These are phyloP conservation scores for Diogma glabrata DNA, from an alignment of 2,888 invertebrate species.

Conservation along the genomic window DNA sequence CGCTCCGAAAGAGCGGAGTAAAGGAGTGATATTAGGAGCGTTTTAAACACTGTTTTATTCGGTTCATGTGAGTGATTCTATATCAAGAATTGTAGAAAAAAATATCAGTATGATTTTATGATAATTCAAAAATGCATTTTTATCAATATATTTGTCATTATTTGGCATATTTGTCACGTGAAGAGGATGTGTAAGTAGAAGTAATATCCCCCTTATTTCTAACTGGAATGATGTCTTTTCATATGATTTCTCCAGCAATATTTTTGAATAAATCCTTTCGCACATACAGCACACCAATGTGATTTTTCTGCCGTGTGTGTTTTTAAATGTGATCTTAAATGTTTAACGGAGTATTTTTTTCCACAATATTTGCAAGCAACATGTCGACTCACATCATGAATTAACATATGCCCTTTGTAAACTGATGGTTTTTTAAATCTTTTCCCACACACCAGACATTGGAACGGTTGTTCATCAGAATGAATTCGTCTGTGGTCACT, in stretches of 20 bases:
- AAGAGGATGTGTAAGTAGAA: too few species aligned
- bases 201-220: too few species aligned
- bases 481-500: neutral
- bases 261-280: neutral
- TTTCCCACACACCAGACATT: neutral
- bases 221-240: conserved; percentile 1
- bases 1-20: too few species aligned
- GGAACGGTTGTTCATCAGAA: neutral
- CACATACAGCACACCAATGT: neutral
- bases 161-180: too few species aligned
- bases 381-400: neutral
- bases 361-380: neutral
- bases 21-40: too few species aligned
- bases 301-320: neutral
- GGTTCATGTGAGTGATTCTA: too few species aligned
- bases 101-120: too few species aligned
- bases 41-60: too few species aligned
- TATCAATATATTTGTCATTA: too few species aligned
- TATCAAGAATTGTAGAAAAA: too few species aligned
- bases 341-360: neutral
- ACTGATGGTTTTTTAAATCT: neutral
- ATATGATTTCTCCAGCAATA: neutral
- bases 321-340: neutral
- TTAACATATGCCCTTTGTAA: conserved; percentile 1
- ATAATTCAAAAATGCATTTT: too few species aligned